These are phyloP conservation scores for Columba janthina DNA, from an alignment of 2,113 vertebrate species.

Conservation along the genomic window DNA sequence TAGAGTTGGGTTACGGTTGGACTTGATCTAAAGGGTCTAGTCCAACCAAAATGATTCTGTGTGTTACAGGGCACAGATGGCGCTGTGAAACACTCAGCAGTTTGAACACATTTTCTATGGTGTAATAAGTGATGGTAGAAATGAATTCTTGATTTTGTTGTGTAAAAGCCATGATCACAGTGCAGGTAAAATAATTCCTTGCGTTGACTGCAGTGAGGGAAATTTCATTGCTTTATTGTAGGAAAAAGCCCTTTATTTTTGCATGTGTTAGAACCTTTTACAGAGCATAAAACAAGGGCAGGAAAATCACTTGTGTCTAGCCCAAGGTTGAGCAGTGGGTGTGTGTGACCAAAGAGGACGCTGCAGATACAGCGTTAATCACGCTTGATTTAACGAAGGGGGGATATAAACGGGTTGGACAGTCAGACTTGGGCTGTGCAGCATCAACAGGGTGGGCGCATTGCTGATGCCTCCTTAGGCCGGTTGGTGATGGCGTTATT, in stretches of 20 bases:
- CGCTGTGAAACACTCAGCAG: not conserved
- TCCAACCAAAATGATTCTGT: too few species aligned
- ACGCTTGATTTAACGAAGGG: rapidly evolving
- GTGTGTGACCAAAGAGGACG: not conserved
- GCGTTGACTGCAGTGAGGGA: rapidly evolving
- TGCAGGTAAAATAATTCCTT: not conserved
- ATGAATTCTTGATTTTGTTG: rapidly evolving
- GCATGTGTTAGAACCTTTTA: not conserved
- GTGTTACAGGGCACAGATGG: not conserved
- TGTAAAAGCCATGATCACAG: not conserved
- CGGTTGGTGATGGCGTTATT: not conserved
- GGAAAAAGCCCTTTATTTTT: not conserved
- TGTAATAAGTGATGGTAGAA: not conserved
- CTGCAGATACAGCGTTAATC: not conserved
- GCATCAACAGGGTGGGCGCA: rapidly evolving
- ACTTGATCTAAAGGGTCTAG: too few species aligned
- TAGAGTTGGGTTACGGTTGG: too few species aligned
- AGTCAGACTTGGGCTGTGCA: rapidly evolving
- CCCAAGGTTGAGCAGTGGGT: rapidly evolving
- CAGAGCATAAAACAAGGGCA: not conserved
- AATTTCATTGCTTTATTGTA: not conserved
- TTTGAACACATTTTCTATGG: not conserved
- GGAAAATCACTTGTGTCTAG: not conserved
- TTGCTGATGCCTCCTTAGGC: not conserved
- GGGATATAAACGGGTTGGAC: not conserved